Evolutionary conservation across 2,113 vertebrate genomes (phyloP).

Genomic region (Barbus barbus): DNA sequence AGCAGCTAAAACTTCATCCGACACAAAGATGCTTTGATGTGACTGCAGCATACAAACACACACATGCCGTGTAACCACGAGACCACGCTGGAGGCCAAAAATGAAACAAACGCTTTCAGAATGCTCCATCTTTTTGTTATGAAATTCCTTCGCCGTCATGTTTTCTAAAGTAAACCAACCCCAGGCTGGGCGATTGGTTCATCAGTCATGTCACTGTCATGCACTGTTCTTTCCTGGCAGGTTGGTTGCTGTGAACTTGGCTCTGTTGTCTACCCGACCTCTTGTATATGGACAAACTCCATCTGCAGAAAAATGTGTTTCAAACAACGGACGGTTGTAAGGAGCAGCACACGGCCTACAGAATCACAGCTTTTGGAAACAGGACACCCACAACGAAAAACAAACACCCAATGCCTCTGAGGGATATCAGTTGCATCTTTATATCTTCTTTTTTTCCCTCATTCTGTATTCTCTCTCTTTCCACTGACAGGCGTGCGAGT

Average conservation of each 20-base stretch:
- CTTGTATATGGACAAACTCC: slow-evolving; percentile 24
- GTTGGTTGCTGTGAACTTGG: slow-evolving; percentile 4
- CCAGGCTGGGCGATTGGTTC: not conserved
- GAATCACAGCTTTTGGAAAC: slow-evolving; percentile 36
- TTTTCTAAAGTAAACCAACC: slow-evolving; percentile 34
- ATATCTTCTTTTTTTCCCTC: slow-evolving; percentile 20
- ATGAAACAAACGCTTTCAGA: slow-evolving; percentile 18
- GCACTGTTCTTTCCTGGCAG: slow-evolving; percentile 36
- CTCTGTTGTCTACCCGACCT: slow-evolving; percentile 16
- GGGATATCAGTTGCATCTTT: slow-evolving; percentile 53
- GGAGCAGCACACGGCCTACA: slow-evolving; percentile 27
- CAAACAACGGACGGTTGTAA: slow-evolving; percentile 49
- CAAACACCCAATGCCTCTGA: slow-evolving; percentile 52
- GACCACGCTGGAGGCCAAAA: not conserved
- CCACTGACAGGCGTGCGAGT: slow-evolving; percentile 45
- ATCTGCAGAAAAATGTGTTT: slow-evolving; percentile 39
- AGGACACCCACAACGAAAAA: slow-evolving; percentile 52
- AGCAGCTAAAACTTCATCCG: not conserved
- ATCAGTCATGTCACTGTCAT: slow-evolving; percentile 20
- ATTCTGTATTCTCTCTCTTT: slow-evolving; percentile 33
- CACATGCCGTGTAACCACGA: not conserved
- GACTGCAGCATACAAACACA: not conserved
- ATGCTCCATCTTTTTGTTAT: slow-evolving; percentile 1
- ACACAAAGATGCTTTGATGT: slow-evolving; percentile 5
- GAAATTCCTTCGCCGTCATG: slow-evolving; percentile 21